Evolutionary conservation across 2,888 invertebrate species (phyloP).

Genomic region (Altica lythri): DNA sequence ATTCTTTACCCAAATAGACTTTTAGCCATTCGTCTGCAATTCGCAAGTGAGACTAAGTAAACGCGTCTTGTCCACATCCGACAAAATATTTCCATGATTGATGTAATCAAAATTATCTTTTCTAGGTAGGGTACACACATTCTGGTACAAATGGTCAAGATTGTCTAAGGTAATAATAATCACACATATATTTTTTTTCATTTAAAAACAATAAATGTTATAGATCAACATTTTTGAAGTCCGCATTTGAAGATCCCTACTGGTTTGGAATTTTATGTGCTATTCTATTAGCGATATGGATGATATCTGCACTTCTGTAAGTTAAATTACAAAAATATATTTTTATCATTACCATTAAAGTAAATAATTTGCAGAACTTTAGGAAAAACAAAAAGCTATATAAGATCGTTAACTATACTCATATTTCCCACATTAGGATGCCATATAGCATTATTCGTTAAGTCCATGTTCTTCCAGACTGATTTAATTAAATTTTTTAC

Average conservation of each 20-base stretch:
- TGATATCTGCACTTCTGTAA: slow-evolving; percentile 67
- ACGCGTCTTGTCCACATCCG: too few relatives aligned
- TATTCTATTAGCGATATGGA: slow-evolving; percentile 68
- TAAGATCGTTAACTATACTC: slow-evolving; percentile 49
- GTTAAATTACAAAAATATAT: slow-evolving; percentile 45
- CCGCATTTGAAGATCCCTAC: slow-evolving; percentile 65
- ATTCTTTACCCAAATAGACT: too few relatives aligned
- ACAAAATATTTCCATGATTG: too few relatives aligned
- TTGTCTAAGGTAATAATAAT: slow-evolving; percentile 53
- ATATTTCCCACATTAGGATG: slow-evolving; percentile 50
- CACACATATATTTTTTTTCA: too few relatives aligned
- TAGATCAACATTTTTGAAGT: slow-evolving; percentile 61
- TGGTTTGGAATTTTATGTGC: slow-evolving; percentile 69
- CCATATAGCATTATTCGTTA: slow-evolving; percentile 51
- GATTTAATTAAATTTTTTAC: slow-evolving; percentile 46
- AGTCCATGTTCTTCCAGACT: slow-evolving; percentile 46
- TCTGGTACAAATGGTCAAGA: slow-evolving; percentile 53
- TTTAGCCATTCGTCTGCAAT: too few relatives aligned
- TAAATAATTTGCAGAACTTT: slow-evolving; percentile 48
- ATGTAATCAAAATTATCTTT: slow-evolving; percentile 8
- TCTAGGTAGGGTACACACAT: slow-evolving; percentile 51
- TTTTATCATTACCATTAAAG: not conserved
- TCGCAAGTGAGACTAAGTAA: too few relatives aligned
- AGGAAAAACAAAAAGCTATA: slow-evolving; percentile 52
- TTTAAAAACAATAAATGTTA: too few relatives aligned